Base-by-base conservation (phyloP, 2,113 vertebrate genomes). In the Meles meles region DNA sequence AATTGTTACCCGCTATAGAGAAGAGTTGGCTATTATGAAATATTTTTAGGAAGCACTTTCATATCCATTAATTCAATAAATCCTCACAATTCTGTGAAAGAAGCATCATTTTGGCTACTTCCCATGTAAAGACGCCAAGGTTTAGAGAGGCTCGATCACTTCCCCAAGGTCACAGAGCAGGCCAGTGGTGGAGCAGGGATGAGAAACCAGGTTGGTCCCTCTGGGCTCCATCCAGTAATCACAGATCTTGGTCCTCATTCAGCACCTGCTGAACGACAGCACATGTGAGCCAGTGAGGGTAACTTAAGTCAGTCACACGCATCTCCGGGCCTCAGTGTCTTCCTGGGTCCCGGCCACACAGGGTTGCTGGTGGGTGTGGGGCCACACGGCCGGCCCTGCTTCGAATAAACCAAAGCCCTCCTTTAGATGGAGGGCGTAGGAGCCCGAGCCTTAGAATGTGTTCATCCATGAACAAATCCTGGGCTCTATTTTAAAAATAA, bases 401-500 rank as follows among this genome's bases (percentile, higher is more conserved):
- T 89, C 81, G 82, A 71, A 80, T 92, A 47, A n/a, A 69, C 67
- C n/a, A 34, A 65, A 95, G 74, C 59, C 71, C 61, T 27, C 52
- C 52, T 59, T 72, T n/a, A 20, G 80, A 77, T 13, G 3, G n/a
- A 65, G 83, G n/a, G 83, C 49, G 49, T 5, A 34, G 57, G 39
- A 85, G 39, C 69, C 52, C n/a, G 69, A 47, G 72, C 67, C 90
- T 57, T 21, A 72, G 44, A 88, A 79, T 6, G 31, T 42, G 90
- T 55, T 44, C 69, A 21, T 88, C 52, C 88, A 31, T 3, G 91
- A 95, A 79, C 39, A 85, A 49, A 93, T 67, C 74, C 93, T 44
- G 77, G 93, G 25, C 81, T 72, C 71, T 94, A 7, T 86, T 97
- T 98, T 94, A 63, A 97, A 90, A 96, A 87, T 23, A n/a, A 89